Conservation (phyloP, 2,797 vertebrate species). For the Typhlichthys subterraneus region DNA sequence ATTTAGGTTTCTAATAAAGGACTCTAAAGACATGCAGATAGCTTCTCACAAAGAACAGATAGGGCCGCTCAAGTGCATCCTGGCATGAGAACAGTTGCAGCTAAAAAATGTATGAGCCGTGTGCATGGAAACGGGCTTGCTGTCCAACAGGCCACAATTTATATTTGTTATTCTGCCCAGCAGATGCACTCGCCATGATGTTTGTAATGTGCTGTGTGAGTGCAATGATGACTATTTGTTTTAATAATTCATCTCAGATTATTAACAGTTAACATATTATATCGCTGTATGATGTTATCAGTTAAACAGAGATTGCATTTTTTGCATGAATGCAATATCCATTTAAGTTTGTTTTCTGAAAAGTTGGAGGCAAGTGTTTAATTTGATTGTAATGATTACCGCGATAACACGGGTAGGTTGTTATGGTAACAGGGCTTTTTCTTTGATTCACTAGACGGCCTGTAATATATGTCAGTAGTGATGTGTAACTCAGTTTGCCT, state of each 20-base stretch:
- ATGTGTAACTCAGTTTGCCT: no score
- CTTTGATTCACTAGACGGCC: no score
- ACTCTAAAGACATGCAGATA: slow-evolving; percentile 72
- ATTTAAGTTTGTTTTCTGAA: no score
- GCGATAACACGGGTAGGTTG: no score
- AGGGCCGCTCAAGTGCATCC: slow-evolving; percentile 68
- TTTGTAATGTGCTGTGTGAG: neutral
- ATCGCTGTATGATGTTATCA: no score
- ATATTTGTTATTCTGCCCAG: slow-evolving; percentile 26
- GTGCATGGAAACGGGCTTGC: slow-evolving; percentile 36
- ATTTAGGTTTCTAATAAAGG: slow-evolving; percentile 73
- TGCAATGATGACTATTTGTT: slow-evolving; percentile 18
- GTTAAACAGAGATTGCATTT: no score
- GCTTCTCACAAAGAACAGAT: slow-evolving; percentile 58
- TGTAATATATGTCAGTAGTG: no score
- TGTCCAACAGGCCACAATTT: slow-evolving; percentile 33
- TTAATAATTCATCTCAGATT: slow-evolving; percentile 23
- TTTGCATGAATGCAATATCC: no score
- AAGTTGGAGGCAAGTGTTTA: no score
- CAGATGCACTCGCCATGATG: slow-evolving; percentile 17
- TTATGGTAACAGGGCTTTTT: no score
- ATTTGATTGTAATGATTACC: no score
- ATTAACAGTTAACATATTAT: neutral
- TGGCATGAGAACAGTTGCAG: slow-evolving; percentile 68
- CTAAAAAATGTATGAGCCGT: slow-evolving; percentile 70